Evolutionary conservation across 2,888 invertebrate species (phyloP), one percentile per base, ranked within the genome.

Genomic region (Itoplectis maculator): DNA sequence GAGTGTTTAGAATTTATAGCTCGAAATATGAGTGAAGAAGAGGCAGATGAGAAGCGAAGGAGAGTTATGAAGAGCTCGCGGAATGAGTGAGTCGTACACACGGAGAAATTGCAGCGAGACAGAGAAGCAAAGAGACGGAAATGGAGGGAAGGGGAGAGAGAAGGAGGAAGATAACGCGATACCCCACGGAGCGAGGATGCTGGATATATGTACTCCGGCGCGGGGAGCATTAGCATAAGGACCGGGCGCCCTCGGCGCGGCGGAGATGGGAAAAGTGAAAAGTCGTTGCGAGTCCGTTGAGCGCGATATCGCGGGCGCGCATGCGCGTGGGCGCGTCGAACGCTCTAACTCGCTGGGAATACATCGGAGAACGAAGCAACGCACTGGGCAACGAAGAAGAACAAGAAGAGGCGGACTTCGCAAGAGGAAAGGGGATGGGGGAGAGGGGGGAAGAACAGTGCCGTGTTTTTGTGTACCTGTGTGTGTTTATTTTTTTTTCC

Each of bases 191-290:
- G 75, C 66, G 5, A n/a, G n/a, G n/a, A n/a, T n/a, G n/a, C n/a
- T 29, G 29, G 29, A 56, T 66, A 69, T 5, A 65, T 42, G 61
- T 77, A 77, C 77, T 73, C 68, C 51, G 56, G 65, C 78, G 40
- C 54, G 29, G 29, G n/a, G 61, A 40, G 81, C 78, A 82, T 78
- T 74, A 74, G 69, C 74, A 82, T 65, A 70, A 65, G 78, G 66
- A 70, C 75, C 75, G 68, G 49, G 68, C 56, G 40, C 8, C 37
- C 51, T 13, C 20, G 13, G 23, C 47, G 72, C 72, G 69, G 72
- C 72, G 69, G 56, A 75, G 70, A 79, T 40, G 69, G 69, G 59
- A 49, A 75, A 77, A 68, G 49, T 20, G 40, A 37, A 73, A 73
- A 59, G 69, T 51, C 35, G 69, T 69, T 37, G 68, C 29, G 29